phyloP scores from a whole-genome alignment of 2,797 vertebrate genomes.

The Loris lydekkerianus region DNA sequence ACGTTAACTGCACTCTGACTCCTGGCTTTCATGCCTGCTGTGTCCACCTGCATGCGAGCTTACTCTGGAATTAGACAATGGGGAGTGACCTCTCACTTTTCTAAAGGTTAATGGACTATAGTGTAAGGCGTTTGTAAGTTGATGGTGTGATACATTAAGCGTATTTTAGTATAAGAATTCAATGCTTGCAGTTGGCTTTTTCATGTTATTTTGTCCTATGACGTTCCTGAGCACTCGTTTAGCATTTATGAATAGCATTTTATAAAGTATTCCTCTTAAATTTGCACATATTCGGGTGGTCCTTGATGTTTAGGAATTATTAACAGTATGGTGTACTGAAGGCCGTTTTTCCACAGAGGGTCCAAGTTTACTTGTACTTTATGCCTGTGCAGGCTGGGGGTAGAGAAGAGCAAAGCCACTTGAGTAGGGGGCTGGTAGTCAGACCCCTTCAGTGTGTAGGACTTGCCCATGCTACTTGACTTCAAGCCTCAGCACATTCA shows the following conservation, averaged over 20 bases:
- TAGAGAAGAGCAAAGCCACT: no score
- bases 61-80: not conserved
- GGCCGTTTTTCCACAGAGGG: not conserved
- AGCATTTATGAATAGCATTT: not conserved
- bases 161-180: not conserved
- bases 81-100: not conserved
- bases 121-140: not conserved
- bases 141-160: rapidly evolving
- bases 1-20: rapidly evolving
- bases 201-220: not conserved
- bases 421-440: not conserved
- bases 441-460: not conserved
- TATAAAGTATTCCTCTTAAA: not conserved
- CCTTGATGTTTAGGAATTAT: not conserved
- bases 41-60: rapidly evolving
- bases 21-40: no score
- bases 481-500: not conserved
- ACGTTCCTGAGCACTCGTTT: not conserved
- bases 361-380: no score
- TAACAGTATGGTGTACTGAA: not conserved
- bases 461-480: no score
- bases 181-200: rapidly evolving
- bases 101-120: rapidly evolving
- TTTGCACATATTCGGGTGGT: not conserved
- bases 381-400: rapidly evolving